Base-by-base conservation (phyloP, 92 coral and sea anemone species). In the Diadumene lineata region DNA sequence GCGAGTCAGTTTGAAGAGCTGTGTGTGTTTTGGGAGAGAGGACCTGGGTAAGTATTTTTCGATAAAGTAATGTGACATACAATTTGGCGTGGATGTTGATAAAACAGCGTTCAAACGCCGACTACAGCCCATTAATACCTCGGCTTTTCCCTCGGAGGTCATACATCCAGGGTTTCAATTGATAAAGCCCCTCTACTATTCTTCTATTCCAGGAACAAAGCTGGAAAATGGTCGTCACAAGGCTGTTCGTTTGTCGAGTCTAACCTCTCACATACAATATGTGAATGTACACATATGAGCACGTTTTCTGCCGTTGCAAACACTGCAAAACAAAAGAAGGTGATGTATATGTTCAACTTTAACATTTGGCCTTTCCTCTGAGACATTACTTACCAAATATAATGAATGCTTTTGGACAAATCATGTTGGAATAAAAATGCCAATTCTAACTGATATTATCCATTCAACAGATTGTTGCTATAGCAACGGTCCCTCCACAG, bases 271-370 rank as follows among this genome's bases (percentile, higher is more conserved):
- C 96, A 96, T 80, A 84, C 96, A 1, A 88, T 84, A 22, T 96
- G 99, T 31, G 91, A 81, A 73, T 96, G 99, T 61, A 70, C 78
- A 18, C 99, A 96, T 70, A 89, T 96, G 92, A 96, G 92, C 25
- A 90, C 88, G 60, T 96, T 86, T 79, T 92, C 93, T 33, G 70
- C 92, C 11, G 71, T 96, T 72, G 93, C 93, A 11, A 76, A 86
- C 73, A 85, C 93, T 65, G 83, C 81, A 55, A 81, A 88, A 69
- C 77, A 62, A 0, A 84, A 38, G 13, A 38, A 82, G 81, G 98
- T 93, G 83, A 61, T 11, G 21, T 0, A 0, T 0, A 38, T 6
- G 48, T 38, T 38, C n/a, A n/a, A n/a, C n/a, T n/a, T n/a, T n/a
- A n/a, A n/a, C n/a, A n/a, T n/a, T n/a, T n/a, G n/a, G n/a, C n/a